phyloP scores from a whole-genome alignment of 2,888 invertebrate species.

The Tolmerus cingulatus region DNA sequence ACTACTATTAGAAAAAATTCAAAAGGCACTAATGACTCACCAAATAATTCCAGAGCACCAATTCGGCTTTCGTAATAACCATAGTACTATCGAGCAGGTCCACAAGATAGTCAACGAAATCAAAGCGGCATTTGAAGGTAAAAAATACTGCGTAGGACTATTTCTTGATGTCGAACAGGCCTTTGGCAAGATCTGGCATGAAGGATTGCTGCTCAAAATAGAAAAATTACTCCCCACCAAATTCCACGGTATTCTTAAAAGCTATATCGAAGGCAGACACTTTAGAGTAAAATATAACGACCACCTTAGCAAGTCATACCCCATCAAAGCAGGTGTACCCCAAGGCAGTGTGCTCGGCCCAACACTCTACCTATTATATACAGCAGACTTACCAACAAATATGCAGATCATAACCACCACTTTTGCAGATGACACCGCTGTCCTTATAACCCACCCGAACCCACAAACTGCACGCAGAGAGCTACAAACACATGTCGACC shows the following conservation, averaged over 20 bases:
- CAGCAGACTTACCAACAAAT: not conserved
- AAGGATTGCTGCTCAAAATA: slow-evolving; percentile 12
- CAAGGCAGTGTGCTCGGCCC: slow-evolving; percentile 4
- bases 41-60: not conserved
- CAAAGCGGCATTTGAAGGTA: slow-evolving; percentile 33
- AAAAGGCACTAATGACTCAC: not conserved
- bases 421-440: not conserved
- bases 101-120: slow-evolving; percentile 4
- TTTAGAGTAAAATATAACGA: slow-evolving; percentile 8
- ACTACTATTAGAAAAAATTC: not conserved
- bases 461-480: not conserved
- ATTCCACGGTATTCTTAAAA: not conserved
- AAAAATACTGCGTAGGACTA: slow-evolving; percentile 27
- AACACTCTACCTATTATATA: not conserved
- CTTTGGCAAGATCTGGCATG: not conserved
- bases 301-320: not conserved
- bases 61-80: not conserved
- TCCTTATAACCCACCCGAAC: not conserved
- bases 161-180: not conserved
- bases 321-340: not conserved
- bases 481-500: not conserved
- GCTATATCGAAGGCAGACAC: not conserved
- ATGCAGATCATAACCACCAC: not conserved
- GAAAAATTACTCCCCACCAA: not conserved
- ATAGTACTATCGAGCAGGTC: not conserved